Evolutionary conservation across 2,888 invertebrate genomes (phyloP).

Genomic region (Tyria jacobaeae): DNA sequence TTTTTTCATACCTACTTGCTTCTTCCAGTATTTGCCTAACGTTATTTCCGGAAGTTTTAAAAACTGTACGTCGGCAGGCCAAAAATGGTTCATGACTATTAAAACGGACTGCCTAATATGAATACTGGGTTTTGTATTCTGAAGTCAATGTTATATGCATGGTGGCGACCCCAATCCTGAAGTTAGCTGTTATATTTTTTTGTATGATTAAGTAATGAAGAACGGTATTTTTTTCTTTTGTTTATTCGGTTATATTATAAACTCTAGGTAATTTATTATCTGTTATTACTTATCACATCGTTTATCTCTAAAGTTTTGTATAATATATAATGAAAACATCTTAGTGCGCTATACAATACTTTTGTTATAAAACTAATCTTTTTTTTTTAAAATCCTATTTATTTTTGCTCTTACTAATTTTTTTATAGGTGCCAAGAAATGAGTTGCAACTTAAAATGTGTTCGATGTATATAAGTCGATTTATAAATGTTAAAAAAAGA

Average conservation of each 20-base stretch:
- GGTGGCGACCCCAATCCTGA: conserved; percentile 30
- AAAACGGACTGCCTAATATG: conserved; percentile 22
- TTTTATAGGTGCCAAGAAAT: no score
- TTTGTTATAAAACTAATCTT: no score
- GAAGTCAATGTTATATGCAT: conserved; percentile 44
- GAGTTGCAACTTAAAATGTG: no score
- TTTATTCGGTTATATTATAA: conserved; percentile 13
- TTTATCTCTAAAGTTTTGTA: no score
- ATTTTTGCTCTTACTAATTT: no score
- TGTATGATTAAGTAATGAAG: conserved; percentile 29
- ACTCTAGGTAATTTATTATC: conserved; percentile 1
- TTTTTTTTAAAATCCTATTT: no score
- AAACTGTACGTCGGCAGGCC: conserved; percentile 33
- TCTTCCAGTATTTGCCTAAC: neutral
- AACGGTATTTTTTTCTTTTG: conserved; percentile 20
- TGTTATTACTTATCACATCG: neutral
- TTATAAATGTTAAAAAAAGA: no score
- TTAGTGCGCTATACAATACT: no score
- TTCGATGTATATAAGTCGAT: no score
- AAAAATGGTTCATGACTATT: conserved; percentile 34
- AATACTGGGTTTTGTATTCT: conserved; percentile 32
- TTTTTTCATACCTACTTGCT: neutral
- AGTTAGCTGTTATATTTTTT: conserved; percentile 8
- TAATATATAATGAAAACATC: no score
- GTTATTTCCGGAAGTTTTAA: conserved; percentile 7